Percentiles rank a stretch among this genome's conserved stretches.
Evolutionary conservation across 2,797 vertebrate genomes (phyloP).

Genomic region (Carcharodon carcharias): DNA sequence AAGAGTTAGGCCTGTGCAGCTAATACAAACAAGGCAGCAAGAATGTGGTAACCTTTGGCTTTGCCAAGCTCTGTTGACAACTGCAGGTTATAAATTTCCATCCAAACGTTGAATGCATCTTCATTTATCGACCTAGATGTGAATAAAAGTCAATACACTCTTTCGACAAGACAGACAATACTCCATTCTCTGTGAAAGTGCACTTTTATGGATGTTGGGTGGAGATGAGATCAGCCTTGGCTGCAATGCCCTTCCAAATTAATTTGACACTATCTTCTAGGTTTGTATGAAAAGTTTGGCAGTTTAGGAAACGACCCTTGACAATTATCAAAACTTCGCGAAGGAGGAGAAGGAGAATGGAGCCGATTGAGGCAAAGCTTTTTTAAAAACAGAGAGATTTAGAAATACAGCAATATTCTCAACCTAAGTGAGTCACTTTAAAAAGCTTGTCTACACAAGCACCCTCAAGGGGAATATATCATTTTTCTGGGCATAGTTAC

Average conservation of each 20-base stretch:
- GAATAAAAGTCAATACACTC: not conserved
- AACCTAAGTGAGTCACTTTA: not conserved
- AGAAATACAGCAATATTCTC: not conserved
- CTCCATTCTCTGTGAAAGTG: not conserved
- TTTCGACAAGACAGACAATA: not conserved
- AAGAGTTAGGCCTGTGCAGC: not conserved
- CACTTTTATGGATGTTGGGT: not conserved
- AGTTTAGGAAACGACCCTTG: not conserved
- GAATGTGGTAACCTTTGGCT: not conserved
- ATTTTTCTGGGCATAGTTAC: not conserved
- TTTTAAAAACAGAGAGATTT: not conserved
- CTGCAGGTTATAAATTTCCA: not conserved
- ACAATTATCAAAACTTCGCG: not conserved
- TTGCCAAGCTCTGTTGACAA: not conserved
- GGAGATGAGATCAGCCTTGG: not conserved
- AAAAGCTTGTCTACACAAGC: not conserved
- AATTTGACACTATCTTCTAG: not conserved
- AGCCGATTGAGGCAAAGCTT: not conserved
- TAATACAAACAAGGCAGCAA: not conserved
- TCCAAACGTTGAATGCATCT: not conserved
- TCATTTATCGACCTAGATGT: not conserved
- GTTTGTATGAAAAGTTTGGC: not conserved
- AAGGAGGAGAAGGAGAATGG: not conserved
- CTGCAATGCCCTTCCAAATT: not conserved
- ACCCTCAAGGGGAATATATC: not conserved